Percentiles rank a stretch among this genome's conserved stretches.
Conservation (phyloP, 2,797 vertebrate species). For the Emydoidea blandingii region DNA sequence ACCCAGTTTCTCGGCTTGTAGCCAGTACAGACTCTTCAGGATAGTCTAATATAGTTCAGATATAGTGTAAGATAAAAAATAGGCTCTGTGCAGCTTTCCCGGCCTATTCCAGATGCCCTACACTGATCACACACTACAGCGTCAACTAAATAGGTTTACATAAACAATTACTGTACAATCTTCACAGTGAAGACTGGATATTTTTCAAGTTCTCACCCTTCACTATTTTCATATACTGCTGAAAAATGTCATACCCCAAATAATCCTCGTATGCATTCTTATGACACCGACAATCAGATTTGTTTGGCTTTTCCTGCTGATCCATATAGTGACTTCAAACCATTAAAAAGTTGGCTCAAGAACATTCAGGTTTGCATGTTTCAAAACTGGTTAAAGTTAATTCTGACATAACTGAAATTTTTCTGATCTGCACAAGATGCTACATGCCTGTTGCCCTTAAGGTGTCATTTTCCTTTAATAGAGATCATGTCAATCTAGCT, state of each 20-base stretch:
- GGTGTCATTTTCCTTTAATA: not conserved
- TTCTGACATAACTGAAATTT: not conserved
- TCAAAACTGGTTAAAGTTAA: not conserved
- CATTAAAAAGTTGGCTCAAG: rapidly evolving
- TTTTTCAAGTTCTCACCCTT: not conserved
- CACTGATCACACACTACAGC: rapidly evolving
- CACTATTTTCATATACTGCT: not conserved
- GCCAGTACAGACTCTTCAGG: not conserved
- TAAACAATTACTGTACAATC: not conserved
- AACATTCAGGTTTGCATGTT: rapidly evolving
- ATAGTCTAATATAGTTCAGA: not conserved
- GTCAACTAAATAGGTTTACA: not conserved
- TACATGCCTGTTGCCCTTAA: not conserved
- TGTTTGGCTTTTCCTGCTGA: not conserved
- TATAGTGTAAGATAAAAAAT: not conserved
- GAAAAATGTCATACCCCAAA: not conserved
- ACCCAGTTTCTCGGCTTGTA: not conserved
- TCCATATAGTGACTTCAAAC: not conserved
- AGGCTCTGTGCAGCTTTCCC: not conserved
- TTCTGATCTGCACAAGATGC: not conserved
- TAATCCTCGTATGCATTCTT: rapidly evolving
- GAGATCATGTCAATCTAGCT: not conserved
- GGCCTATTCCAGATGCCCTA: not conserved
- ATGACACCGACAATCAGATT: rapidly evolving
- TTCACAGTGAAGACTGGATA: not conserved